Conservation (phyloP, 2,797 vertebrate species). For the Psittacula derbiana region DNA sequence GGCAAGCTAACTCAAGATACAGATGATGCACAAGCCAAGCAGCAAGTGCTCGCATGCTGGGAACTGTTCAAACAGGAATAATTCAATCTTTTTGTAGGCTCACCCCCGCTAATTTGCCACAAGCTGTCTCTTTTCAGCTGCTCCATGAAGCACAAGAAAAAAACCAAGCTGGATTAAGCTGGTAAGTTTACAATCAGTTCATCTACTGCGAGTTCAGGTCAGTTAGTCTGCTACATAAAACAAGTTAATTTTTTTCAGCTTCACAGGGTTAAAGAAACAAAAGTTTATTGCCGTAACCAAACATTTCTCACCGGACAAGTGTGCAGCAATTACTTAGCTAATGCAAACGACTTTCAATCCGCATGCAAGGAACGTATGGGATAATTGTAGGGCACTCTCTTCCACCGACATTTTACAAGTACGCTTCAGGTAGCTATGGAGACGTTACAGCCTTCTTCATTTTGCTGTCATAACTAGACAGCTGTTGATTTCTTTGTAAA, state of each 20-base stretch:
- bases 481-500: conserved; percentile 29
- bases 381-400: conserved; percentile 6
- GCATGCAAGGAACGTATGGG: conserved; percentile 22
- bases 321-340: conserved; percentile 23
- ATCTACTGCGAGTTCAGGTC: neutral
- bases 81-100: conserved; percentile 52
- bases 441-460: conserved; percentile 5
- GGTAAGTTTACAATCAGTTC: neutral
- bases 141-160: neutral
- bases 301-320: neutral
- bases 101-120: conserved; percentile 41
- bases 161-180: neutral
- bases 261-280: neutral
- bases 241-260: neutral
- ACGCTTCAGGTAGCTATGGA: conserved; percentile 35
- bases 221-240: neutral
- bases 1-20: conserved; percentile 13
- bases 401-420: neutral
- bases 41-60: conserved; percentile 32
- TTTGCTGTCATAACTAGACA: conserved; percentile 35
- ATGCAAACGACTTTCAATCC: conserved; percentile 45
- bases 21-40: conserved; percentile 28
- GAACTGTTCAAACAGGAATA: conserved; percentile 62
- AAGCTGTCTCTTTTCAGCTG: conserved; percentile 52
- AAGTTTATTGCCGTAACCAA: neutral